Evolutionary conservation across 2,797 vertebrate species (phyloP).

Genomic region (Danio jaintianensis): DNA sequence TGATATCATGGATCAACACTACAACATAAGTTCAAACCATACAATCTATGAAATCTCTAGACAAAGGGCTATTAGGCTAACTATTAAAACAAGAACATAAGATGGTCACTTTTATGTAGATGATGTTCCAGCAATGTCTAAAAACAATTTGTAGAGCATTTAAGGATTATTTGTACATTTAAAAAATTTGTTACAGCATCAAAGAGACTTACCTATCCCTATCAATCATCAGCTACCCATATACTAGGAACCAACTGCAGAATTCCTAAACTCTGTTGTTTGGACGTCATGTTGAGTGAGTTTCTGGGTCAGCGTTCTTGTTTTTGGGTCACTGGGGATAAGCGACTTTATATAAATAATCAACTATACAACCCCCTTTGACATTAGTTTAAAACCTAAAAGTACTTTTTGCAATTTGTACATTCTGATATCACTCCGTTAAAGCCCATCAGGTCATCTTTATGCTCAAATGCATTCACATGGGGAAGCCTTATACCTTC

Average conservation of each 20-base stretch:
- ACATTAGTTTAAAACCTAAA: constrained; percentile 22
- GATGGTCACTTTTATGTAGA: not conserved
- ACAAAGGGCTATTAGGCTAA: not conserved
- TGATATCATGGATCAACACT: constrained; percentile 12
- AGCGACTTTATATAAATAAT: constrained; percentile 41
- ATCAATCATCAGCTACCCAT: not conserved
- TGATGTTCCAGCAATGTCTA: constrained; percentile 16
- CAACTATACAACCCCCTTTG: constrained; percentile 28
- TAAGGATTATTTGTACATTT: not conserved
- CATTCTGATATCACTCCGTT: constrained; percentile 24
- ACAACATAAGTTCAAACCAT: not conserved
- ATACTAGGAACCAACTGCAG: constrained; percentile 8
- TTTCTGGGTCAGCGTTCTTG: constrained; percentile 37
- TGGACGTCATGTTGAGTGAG: constrained; percentile 23
- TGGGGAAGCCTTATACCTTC: constrained; percentile 33
- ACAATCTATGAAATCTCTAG: not conserved
- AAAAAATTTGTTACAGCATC: not conserved
- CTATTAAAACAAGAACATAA: not conserved
- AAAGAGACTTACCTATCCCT: not conserved
- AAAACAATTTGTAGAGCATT: not conserved
- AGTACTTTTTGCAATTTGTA: constrained; percentile 24
- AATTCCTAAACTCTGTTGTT: constrained; percentile 14
- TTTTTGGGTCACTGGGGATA: constrained; percentile 36
- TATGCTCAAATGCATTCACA: constrained; percentile 22
- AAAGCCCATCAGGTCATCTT: constrained; percentile 21